phyloP scores from a whole-genome alignment of 2,797 vertebrate species.

The Sphenopsis melanotis region DNA sequence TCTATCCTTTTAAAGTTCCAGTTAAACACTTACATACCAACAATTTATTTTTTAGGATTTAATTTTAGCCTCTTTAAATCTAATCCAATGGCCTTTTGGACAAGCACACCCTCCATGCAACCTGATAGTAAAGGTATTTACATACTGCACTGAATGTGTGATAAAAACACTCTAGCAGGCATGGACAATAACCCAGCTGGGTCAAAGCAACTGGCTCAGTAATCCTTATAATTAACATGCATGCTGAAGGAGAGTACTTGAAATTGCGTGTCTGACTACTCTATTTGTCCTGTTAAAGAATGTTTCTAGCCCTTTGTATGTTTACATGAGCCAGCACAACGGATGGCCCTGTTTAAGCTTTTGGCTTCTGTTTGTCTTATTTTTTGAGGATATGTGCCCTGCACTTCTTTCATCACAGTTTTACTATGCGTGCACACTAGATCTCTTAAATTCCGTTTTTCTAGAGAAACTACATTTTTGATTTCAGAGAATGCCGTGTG shows the following conservation, averaged over 20 bases:
- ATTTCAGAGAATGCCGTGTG: neutral
- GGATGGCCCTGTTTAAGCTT: neutral
- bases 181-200: constrained; percentile 68
- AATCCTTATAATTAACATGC: constrained; percentile 68
- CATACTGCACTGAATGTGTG: constrained; percentile 80
- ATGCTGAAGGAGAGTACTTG: constrained; percentile 62
- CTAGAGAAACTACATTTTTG: neutral
- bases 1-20: constrained; percentile 24
- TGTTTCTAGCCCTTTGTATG: neutral
- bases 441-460: neutral
- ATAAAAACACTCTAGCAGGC: constrained; percentile 56
- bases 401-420: neutral
- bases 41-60: constrained; percentile 93
- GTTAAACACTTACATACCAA: constrained; percentile 53
- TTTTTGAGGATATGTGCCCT: neutral
- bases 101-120: constrained; percentile 85
- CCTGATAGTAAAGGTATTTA: constrained; percentile 93
- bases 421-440: neutral
- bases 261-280: constrained; percentile 7
- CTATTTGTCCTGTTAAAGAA: neutral
- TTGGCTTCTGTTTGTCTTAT: neutral
- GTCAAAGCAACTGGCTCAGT: constrained; percentile 77
- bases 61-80: constrained; percentile 99
- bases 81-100: constrained; percentile 99
- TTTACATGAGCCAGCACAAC: neutral